Evolutionary conservation across 2,888 invertebrate genomes (phyloP), one percentile per base, ranked within the genome.

Genomic region (Drosophila prolongata): DNA sequence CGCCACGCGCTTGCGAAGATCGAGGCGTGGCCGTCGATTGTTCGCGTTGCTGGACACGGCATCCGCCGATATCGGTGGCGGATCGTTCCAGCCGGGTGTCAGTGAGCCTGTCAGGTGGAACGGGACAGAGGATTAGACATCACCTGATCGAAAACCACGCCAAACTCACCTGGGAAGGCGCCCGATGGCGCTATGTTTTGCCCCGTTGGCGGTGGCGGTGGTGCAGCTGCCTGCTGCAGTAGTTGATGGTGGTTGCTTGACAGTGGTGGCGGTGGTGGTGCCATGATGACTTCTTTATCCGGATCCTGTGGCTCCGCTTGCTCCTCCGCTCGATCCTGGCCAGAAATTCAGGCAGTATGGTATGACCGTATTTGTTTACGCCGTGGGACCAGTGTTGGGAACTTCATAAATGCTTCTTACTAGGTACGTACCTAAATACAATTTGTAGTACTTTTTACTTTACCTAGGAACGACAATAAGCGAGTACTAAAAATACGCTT

Each of bases 81-180:
- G 92, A 82, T 92, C 92, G 69, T 92, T 92, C 92, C 92, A 92
- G 30, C 92, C 92, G 16, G 92, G 91, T 34, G 91, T 91, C 40
- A 90, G 87, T 57, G 92, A 90, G 43, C 91, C 92, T 92, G 62
- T 1, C 38, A 10, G 1, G 8, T 2, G 24, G 34, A 42, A 14
- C 19, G 9, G 8, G 10, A 30, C 11, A 37, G 16, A 1, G 8
- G 3, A 19, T 52, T 6, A 27, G 16, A 8, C 0, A 0, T 9
- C 24, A 37, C 2, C 9, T 10, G 27, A 10, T 1, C 16, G 3
- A 1, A n/a, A 42, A n/a, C 2, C 5, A 24, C 6, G 19, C 1
- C 6, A 14, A 9, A 30, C 47, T 62, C 55, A 87, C 82, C 83
- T 53, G 83, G 83, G 71, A 83, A 83, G 1, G 60, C 72, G 8